These are phyloP conservation scores for Archegozetes longisetosus DNA, from an alignment of 1,140 invertebrate species.

Conservation along the genomic window DNA sequence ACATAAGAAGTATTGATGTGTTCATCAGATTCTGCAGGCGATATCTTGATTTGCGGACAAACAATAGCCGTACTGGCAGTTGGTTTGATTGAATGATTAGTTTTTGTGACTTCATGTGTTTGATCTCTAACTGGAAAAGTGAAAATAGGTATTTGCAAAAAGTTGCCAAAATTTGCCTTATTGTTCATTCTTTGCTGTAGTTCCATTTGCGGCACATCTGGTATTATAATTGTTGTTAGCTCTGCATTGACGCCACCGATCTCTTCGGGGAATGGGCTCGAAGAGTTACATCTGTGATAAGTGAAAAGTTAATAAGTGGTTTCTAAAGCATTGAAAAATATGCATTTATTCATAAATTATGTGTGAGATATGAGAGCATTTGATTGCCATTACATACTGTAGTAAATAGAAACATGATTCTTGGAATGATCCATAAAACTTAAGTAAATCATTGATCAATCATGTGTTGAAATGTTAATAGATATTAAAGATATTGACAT, in stretches of 20 bases:
- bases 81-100: neutral
- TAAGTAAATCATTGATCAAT: too few species aligned
- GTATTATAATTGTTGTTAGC: neutral
- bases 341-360: too few species aligned
- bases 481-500: too few species aligned
- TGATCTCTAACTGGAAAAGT: neutral
- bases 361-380: too few species aligned
- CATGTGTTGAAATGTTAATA: too few species aligned
- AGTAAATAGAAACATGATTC: too few species aligned
- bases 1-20: neutral
- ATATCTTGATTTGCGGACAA: neutral
- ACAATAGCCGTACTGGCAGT: too few species aligned
- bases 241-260: neutral
- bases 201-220: neutral
- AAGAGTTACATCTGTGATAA: conserved; percentile 9
- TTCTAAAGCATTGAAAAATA: too few species aligned
- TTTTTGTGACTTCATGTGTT: neutral
- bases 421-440: too few species aligned
- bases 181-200: conserved; percentile 1
- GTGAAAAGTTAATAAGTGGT: too few species aligned
- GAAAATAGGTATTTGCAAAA: neutral
- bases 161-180: neutral
- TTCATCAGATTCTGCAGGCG: neutral
- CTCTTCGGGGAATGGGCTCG: conserved; percentile 10
- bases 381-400: too few species aligned